Evolutionary conservation across 2,888 invertebrate genomes (phyloP), one percentile per base, ranked within the genome.

Genomic region (Stenotaenia linearis): DNA sequence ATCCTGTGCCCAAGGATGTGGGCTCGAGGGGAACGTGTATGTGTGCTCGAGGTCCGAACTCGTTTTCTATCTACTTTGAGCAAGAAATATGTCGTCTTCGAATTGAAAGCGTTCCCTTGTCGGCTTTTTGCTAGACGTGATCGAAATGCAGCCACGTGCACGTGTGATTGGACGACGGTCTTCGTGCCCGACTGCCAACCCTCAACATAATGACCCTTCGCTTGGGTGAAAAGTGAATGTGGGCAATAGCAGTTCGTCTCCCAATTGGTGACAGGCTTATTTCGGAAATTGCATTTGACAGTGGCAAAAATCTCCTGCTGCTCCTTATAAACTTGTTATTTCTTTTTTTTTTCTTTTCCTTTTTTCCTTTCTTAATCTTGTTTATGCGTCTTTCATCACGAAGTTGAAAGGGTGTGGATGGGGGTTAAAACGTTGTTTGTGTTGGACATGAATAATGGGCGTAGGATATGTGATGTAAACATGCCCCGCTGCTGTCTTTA

Each of bases 81-180:
- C 23, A 15, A 61, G 61, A 61, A 61, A 61, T 61, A 61, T 61
- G 61, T 61, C 61, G 61, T 61, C 61, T 23, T 61, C 61, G 61
- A 61, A 61, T 61, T 61, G 61, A 61, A 61, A 61, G 61, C 61
- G 61, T 61, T 61, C 61, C 61, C 61, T 61, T 61, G 61, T 61
- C 61, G 61, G 61, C 61, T 61, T 61, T 61, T 61, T 61, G 25
- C 61, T 25, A 15, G 45, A 61, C 61, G 61, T 61, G 61, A 61
- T 61, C 61, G 61, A 61, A 61, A 61, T 61, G 61, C 61, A 25
- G 45, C 45, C 45, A 25, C 9, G 61, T 61, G 61, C 61, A 61
- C 61, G 61, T 61, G 25, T 61, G 61, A 61, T 61, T 61, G 61
- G 61, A 61, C 61, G 61, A 61, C 25, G 61, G 61, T 23, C 12